Percentiles rank a stretch among this genome's conserved stretches.
phyloP scores from a whole-genome alignment of 2,797 vertebrate species.

The Diplodus sargus region DNA sequence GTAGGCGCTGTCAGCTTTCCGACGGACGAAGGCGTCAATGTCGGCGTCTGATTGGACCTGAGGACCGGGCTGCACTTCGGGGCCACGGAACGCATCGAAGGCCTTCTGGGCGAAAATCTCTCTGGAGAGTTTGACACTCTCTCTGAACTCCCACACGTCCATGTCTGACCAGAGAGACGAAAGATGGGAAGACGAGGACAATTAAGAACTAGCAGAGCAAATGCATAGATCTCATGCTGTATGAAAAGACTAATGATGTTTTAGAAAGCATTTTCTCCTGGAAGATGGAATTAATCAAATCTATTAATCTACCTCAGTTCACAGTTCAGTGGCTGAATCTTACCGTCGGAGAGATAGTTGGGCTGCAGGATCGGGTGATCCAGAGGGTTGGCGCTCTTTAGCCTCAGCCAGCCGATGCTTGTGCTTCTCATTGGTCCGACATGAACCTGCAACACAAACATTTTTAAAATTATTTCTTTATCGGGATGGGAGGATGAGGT shows the following conservation, averaged over 20 bases:
- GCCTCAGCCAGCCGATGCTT: slow-evolving; percentile 93
- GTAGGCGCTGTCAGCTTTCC: slow-evolving; percentile 94
- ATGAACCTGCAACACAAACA: slow-evolving; percentile 87
- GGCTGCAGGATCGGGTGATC: slow-evolving; percentile 94
- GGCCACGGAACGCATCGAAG: slow-evolving; percentile 90
- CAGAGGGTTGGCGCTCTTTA: slow-evolving; percentile 89
- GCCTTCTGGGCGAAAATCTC: slow-evolving; percentile 96
- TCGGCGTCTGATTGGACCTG: slow-evolving; percentile 89
- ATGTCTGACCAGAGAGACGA: slow-evolving; percentile 81
- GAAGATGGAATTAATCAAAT: neutral
- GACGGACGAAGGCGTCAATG: slow-evolving; percentile 94
- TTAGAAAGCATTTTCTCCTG: neutral
- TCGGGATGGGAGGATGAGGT: neutral
- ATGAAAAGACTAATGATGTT: neutral
- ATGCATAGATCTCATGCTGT: neutral
- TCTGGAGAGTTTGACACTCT: slow-evolving; percentile 90
- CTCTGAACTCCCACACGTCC: slow-evolving; percentile 91
- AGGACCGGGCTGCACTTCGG: slow-evolving; percentile 90
- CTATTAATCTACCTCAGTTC: neutral
- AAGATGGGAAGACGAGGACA: neutral
- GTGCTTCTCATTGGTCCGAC: slow-evolving; percentile 94
- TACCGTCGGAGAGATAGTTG: slow-evolving; percentile 95
- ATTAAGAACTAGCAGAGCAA: neutral
- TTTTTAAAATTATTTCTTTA: neutral
- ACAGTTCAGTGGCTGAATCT: slow-evolving; percentile 19